A percentile compares a stretch with the other conserved stretches of the same genome.
Conservation (phyloP, 2,888 invertebrate species). For the Cremastinae sp. region DNA sequence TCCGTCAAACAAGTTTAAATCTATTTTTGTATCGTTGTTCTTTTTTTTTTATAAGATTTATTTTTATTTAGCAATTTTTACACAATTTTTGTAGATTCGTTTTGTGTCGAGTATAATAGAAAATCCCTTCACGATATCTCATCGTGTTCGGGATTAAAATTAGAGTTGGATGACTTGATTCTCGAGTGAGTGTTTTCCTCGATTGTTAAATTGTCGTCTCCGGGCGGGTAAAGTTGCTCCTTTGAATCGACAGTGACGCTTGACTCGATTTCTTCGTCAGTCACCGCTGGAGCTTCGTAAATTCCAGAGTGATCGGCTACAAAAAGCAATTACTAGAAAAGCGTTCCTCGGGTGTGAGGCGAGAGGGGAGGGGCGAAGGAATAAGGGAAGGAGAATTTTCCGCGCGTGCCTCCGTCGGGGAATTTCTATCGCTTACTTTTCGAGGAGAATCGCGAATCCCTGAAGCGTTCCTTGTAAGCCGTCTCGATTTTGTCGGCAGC, state of each 20-base stretch:
- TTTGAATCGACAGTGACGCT: slow-evolving; percentile 21
- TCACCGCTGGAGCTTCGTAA: slow-evolving; percentile 26
- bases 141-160: slow-evolving; percentile 15
- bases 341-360: slow-evolving; percentile 13
- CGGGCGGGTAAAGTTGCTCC: slow-evolving; percentile 34
- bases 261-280: slow-evolving; percentile 30
- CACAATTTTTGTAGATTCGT: slow-evolving; percentile 3
- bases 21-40: neutral
- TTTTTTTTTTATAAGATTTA: neutral
- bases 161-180: slow-evolving; percentile 8
- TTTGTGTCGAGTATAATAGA: neutral
- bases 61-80: slow-evolving; percentile 8
- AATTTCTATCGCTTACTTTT: slow-evolving; percentile 62
- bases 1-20: slow-evolving; percentile 54
- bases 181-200: slow-evolving; percentile 1
- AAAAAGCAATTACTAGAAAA: slow-evolving; percentile 59
- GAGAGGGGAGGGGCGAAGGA: neutral
- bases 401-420: slow-evolving; percentile 27
- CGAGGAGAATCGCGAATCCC: slow-evolving; percentile 60
- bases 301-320: slow-evolving; percentile 51
- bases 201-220: slow-evolving; percentile 18
- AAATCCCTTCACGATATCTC: neutral
- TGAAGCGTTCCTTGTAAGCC: slow-evolving; percentile 65
- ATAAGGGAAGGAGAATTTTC: slow-evolving; percentile 2
- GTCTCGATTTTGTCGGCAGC: slow-evolving; percentile 64